These are phyloP conservation scores for Agrenia bidenticulata DNA, from an alignment of 2,888 invertebrate genomes.

Conservation along the genomic window DNA sequence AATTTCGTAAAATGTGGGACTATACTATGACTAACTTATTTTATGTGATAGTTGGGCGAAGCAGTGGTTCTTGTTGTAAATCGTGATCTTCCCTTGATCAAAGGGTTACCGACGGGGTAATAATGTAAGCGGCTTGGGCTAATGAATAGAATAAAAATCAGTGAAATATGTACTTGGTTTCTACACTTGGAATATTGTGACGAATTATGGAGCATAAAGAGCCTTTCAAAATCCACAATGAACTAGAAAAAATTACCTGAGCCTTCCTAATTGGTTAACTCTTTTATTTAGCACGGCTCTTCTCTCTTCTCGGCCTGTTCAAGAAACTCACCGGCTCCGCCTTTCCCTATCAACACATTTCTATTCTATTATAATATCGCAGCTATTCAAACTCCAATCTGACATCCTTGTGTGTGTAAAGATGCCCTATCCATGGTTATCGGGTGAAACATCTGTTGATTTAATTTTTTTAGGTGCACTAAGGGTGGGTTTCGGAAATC, in stretches of 20 bases:
- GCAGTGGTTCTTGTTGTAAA: slow-evolving; percentile 11
- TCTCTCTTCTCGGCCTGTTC: not conserved
- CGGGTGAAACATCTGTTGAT: no score
- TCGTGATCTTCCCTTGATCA: slow-evolving; percentile 22
- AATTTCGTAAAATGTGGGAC: not conserved
- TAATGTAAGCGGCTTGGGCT: slow-evolving; percentile 44
- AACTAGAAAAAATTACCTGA: slow-evolving; percentile 3
- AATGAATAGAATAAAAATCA: slow-evolving; percentile 44
- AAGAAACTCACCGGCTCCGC: slow-evolving; percentile 7
- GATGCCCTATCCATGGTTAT: no score
- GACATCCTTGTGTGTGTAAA: not conserved
- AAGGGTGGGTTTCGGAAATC: no score
- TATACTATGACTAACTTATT: no score
- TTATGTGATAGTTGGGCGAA: not conserved
- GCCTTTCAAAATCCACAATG: slow-evolving; percentile 18
- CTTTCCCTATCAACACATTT: slow-evolving; percentile 11
- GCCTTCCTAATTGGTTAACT: slow-evolving; percentile 20
- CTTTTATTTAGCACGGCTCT: slow-evolving; percentile 13
- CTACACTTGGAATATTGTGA: slow-evolving; percentile 15
- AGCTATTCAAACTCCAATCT: not conserved
- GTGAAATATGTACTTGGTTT: slow-evolving; percentile 22
- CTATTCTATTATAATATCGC: not conserved
- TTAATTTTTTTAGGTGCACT: no score
- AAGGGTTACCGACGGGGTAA: slow-evolving; percentile 23
- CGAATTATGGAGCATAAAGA: slow-evolving; percentile 18